A percentile compares a stretch with the other conserved stretches of the same genome.
These are phyloP conservation scores for Enhydra lutris DNA, from an alignment of 2,113 vertebrate genomes.

Conservation along the genomic window DNA sequence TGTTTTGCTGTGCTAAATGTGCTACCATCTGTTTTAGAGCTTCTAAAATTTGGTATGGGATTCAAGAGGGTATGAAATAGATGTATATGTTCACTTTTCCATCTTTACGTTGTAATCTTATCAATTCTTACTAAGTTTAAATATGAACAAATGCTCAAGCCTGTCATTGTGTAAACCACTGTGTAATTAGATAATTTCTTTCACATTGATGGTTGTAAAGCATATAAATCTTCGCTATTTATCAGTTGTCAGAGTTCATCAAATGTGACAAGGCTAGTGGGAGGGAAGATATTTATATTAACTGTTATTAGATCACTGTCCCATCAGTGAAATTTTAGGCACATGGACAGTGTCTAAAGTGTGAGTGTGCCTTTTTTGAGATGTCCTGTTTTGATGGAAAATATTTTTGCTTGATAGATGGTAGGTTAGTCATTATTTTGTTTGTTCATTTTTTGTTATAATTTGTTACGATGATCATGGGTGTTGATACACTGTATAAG, in stretches of 20 bases:
- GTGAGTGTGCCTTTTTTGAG: background rate
- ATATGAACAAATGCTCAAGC: background rate
- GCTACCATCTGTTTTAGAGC: background rate
- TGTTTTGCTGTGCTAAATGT: background rate
- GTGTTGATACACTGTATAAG: background rate
- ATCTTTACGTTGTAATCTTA: conserved; percentile 17
- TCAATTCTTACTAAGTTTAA: conserved; percentile 43
- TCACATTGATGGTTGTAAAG: background rate
- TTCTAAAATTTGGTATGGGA: background rate
- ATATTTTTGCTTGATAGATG: background rate
- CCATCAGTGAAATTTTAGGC: background rate
- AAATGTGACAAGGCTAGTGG: background rate
- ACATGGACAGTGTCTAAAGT: background rate
- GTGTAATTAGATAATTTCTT: conserved; percentile 15
- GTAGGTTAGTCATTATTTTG: background rate
- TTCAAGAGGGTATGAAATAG: background rate
- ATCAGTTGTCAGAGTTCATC: conserved; percentile 19
- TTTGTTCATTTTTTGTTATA: background rate
- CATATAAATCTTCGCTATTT: background rate
- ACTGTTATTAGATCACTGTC: background rate
- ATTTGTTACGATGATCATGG: background rate
- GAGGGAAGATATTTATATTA: conserved; percentile 6
- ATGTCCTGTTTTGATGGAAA: background rate
- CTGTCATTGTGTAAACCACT: background rate
- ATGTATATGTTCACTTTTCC: background rate